Base-by-base conservation (phyloP, 2,888 invertebrate genomes). In the Netelia fuscicornis region DNA sequence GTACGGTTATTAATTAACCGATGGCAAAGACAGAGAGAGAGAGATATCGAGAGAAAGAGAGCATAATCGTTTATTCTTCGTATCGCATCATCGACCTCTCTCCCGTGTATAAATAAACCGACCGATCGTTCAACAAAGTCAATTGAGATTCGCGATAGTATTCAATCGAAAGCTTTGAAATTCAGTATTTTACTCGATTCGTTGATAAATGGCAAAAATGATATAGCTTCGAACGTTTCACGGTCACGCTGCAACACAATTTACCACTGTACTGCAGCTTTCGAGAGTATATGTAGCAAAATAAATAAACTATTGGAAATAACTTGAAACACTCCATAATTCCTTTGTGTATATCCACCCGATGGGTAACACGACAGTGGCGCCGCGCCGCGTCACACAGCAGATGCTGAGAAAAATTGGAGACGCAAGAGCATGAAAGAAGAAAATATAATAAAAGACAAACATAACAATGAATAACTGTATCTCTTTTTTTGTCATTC, bases 1-100 rank as follows among this genome's bases (percentile, higher is more conserved):
- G 60, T 68, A 72, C 37, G 83, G 83, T 86, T 79, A 86, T 84
- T 86, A 87, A 87, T 87, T 83, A 82, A 65, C 77, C 76, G 68
- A 81, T 81, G 62, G 56, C 64, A 56, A 44, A 48, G 10, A 48
- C 48, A 48, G 48, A 48, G 48, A 48, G 48, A 48, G 13, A 60
- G 67, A 62, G 54, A 56, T n/a, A 56, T 17, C 30, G 48, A n/a
- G 42, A 52, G 64, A 56, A 75, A 37, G 42, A 37, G 56, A 52
- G 42, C n/a, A 44, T 77, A 74, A 82, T 70, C 56, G 75, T 75
- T 58, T 60, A 71, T 62, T 48, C 70, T 42, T 64, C 71, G 13
- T 54, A 20, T 20, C n/a, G n/a, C 17, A 56, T 65, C 72, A 44
- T 48, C 48, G 44, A 20, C 52, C 25, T 74, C 64, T 58, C 68